Conservation (phyloP, 2,797 vertebrate species). For the Gephyroberyx darwinii region DNA sequence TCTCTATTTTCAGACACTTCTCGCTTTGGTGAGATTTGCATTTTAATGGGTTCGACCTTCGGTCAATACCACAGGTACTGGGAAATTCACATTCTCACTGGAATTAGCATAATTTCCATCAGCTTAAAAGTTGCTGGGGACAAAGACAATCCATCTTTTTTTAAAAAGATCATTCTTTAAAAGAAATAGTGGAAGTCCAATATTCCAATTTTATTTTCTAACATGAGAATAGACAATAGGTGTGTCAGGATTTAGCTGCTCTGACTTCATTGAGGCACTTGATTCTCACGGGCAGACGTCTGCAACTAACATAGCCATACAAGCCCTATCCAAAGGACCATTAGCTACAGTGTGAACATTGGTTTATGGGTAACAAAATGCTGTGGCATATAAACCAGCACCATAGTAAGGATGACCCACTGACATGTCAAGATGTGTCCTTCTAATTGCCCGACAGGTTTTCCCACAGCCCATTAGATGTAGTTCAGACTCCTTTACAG, state of each 20-base stretch:
- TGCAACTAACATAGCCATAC: neutral
- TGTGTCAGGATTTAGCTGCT: constrained; percentile 14
- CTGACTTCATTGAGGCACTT: constrained; percentile 17
- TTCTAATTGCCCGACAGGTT: neutral
- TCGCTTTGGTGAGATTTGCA: constrained; percentile 83
- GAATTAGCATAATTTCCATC: constrained; percentile 87
- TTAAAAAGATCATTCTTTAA: constrained; percentile 74
- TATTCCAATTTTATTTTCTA: constrained; percentile 60
- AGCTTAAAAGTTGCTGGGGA: constrained; percentile 79
- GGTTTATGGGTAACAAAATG: neutral
- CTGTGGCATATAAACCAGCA: neutral
- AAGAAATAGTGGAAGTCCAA: constrained; percentile 57
- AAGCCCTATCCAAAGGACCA: neutral
- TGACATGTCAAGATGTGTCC: neutral
- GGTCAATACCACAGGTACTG: constrained; percentile 84
- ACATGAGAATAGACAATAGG: constrained; percentile 45
- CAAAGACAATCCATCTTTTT: constrained; percentile 76
- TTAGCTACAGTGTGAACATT: neutral
- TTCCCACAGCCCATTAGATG: neutral
- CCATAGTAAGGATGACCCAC: neutral
- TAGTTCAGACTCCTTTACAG: neutral
- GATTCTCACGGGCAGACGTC: neutral
- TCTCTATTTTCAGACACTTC: constrained; percentile 77
- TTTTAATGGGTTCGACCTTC: constrained; percentile 85
- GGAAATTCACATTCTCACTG: constrained; percentile 77